Base-by-base conservation (phyloP, 2,113 vertebrate genomes). In the Dipodomys stephensi region DNA sequence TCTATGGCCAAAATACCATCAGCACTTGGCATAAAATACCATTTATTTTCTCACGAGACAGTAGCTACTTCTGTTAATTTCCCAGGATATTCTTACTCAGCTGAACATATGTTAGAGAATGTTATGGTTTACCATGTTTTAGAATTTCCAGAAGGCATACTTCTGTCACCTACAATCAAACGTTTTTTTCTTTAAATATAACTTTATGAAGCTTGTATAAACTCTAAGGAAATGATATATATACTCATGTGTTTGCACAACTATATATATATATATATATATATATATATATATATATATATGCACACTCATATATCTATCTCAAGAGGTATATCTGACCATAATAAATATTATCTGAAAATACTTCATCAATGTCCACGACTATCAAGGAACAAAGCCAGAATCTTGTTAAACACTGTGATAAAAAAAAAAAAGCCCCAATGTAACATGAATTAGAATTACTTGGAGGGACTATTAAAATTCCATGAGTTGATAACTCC, bases 331-430 rank as follows among this genome's bases (percentile, higher is more conserved):
- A 49, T 27, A 69, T 78, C 27, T 88, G 46, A 72, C 76, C 18
- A 22, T 79, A 13, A 23, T 25, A 74, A 91, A 49, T 88, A 35
- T 79, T 64, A 90, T 62, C 73, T 85, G 81, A 73, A 89, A 92
- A 84, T 5, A 73, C 9, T 72, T 81, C 7, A 65, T 22, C 76
- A 28, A 60, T 49, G 30, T 15, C 23, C 44, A 18, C 28, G 28
- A 22, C 44, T 87, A 4, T 77, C 30, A 53, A 76, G 49, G 78
- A 88, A 69, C 53, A 93, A 88, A 62, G 23, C 16, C 27, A 64
- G 23, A 64, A 64, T 23, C 62, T 64, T 64, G 6, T 49, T 88
- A 83, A 83, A 22, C 30, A n/a, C 23, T 62, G 7, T 67, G 3
- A 71, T 28, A 23, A 69, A 30, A 11, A 79, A 23, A 69, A 30